Percentiles rank a stretch among this genome's conserved stretches.
These are phyloP conservation scores for Microcaecilia unicolor DNA, from an alignment of 2,797 vertebrate genomes.

Conservation along the genomic window DNA sequence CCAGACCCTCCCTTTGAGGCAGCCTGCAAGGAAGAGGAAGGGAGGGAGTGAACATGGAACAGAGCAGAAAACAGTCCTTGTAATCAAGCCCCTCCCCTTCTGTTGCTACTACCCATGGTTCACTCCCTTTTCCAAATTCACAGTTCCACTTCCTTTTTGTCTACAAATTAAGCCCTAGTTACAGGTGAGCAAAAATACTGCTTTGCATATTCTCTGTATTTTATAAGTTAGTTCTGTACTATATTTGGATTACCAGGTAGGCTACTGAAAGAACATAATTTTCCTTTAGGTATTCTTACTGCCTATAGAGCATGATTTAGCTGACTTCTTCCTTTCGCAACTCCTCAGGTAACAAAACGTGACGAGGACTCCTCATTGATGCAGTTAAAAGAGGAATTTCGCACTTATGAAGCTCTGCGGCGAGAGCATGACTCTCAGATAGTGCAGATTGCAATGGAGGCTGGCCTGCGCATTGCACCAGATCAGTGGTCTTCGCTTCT, in stretches of 20 bases:
- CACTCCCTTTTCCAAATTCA: too few relatives aligned
- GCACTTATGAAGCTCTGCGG: constrained; percentile 89
- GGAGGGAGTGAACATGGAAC: too few relatives aligned
- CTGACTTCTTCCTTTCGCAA: neutral
- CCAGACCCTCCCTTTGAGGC: too few relatives aligned
- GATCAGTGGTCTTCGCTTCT: constrained; percentile 97
- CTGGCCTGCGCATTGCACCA: constrained; percentile 92
- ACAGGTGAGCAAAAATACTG: too few relatives aligned
- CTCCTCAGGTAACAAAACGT: constrained; percentile 84
- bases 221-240: too few relatives aligned
- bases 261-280: neutral
- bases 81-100: too few relatives aligned
- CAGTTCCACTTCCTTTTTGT: too few relatives aligned
- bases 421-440: constrained; percentile 97
- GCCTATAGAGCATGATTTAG: neutral
- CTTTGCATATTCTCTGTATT: neutral
- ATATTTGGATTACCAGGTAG: too few relatives aligned
- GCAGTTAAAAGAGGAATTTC: constrained; percentile 96
- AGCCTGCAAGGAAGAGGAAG: too few relatives aligned
- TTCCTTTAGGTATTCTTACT: neutral
- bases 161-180: too few relatives aligned
- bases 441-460: constrained; percentile 97
- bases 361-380: constrained; percentile 97
- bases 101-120: too few relatives aligned
- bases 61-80: too few relatives aligned